phyloP scores from a whole-genome alignment of 2,113 vertebrate genomes.

The Colius striatus region DNA sequence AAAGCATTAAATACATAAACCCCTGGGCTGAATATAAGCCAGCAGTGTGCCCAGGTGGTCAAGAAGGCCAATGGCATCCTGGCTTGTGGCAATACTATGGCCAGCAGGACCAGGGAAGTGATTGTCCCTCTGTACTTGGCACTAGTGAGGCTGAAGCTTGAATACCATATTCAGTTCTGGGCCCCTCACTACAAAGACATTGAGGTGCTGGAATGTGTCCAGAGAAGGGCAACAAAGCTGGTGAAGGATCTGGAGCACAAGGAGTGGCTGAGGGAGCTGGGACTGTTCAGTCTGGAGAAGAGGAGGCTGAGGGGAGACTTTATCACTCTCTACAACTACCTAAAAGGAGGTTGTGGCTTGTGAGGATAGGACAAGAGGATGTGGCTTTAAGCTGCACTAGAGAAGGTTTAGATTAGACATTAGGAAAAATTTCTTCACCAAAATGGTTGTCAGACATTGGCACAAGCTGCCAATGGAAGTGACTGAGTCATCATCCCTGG shows the following conservation, averaged over 20 bases:
- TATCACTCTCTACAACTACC: no score
- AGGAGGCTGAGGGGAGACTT: not conserved
- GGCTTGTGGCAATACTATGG: no score
- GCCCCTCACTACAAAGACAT: no score
- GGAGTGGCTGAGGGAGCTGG: not conserved
- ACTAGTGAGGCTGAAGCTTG: no score
- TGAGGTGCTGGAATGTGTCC: no score
- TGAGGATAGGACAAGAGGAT: not conserved
- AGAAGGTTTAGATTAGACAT: not conserved
- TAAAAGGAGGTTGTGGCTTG: not conserved
- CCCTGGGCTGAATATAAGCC: not conserved
- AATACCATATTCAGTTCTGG: no score
- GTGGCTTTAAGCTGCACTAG: not conserved
- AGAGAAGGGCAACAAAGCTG: no score
- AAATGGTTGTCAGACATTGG: not conserved
- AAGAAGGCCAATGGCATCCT: no score
- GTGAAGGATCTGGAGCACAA: not conserved
- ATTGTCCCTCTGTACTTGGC: no score
- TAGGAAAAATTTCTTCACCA: not conserved
- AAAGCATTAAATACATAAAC: not conserved
- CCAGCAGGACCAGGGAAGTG: no score
- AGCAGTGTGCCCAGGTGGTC: no score
- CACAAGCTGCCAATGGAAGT: not conserved
- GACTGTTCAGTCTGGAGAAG: not conserved
- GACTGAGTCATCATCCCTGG: not conserved